Percentiles rank a stretch among this genome's conserved stretches.
Conservation (phyloP, 2,888 invertebrate species). For the Rotaria sp. region DNA sequence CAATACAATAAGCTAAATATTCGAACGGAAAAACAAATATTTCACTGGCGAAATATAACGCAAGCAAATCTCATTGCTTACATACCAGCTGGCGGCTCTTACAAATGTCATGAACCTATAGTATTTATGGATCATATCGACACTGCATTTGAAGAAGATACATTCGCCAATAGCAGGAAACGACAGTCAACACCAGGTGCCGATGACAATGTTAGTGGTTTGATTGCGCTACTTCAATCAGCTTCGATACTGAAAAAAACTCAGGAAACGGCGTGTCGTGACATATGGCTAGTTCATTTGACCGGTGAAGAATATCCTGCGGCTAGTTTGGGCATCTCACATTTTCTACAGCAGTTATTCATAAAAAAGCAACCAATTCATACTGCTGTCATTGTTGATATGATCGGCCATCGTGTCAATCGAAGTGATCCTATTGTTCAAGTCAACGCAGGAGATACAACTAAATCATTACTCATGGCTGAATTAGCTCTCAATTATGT, state of each 20-base stretch:
- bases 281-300: slow-evolving; percentile 1
- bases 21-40: neutral
- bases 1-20: neutral
- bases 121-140: neutral
- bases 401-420: neutral
- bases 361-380: neutral
- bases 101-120: neutral
- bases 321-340: neutral
- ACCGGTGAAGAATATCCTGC: slow-evolving; percentile 20
- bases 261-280: neutral
- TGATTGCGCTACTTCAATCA: neutral
- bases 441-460: neutral
- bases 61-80: neutral
- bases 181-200: neutral
- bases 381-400: neutral
- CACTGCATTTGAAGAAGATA: neutral
- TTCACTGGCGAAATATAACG: neutral
- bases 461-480: neutral
- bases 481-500: neutral
- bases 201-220: slow-evolving; percentile 4
- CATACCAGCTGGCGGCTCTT: neutral
- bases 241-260: neutral
- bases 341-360: neutral
- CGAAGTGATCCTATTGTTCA: neutral
- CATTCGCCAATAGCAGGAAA: neutral